Percentiles rank a stretch among this genome's conserved stretches.
Evolutionary conservation across 1,140 invertebrate genomes (phyloP).

Genomic region (Hyles vespertilio): DNA sequence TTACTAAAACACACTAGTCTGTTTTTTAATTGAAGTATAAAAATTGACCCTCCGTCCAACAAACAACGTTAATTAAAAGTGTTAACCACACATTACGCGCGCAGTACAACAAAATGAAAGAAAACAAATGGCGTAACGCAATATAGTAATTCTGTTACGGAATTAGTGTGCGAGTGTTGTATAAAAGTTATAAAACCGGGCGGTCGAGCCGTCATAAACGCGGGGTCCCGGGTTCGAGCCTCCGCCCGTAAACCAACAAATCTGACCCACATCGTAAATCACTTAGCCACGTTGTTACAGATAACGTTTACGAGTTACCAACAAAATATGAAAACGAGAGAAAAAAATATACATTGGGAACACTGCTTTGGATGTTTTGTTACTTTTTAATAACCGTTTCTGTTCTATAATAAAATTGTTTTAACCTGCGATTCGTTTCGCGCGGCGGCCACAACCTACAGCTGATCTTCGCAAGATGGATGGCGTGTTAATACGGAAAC

Average conservation of each 20-base stretch:
- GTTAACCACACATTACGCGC: constrained; percentile 11
- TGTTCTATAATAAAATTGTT: constrained; percentile 2
- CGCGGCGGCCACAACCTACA: neutral
- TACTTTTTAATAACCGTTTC: constrained; percentile 23
- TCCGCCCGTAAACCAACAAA: constrained; percentile 69
- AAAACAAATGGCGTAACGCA: constrained; percentile 14
- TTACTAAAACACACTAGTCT: no score
- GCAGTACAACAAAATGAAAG: no score
- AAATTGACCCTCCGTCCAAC: constrained; percentile 13
- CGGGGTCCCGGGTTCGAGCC: constrained; percentile 58
- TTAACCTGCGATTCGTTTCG: constrained; percentile 3
- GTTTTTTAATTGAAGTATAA: no score
- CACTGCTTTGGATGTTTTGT: constrained; percentile 19
- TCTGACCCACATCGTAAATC: constrained; percentile 72
- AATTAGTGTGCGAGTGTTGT: constrained; percentile 32
- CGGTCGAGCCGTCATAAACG: constrained; percentile 50
- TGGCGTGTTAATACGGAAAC: no score
- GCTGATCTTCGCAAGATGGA: no score
- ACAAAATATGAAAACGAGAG: constrained; percentile 64
- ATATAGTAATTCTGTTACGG: constrained; percentile 25
- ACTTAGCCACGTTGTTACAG: constrained; percentile 69
- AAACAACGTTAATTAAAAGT: constrained; percentile 25
- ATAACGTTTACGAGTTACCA: constrained; percentile 64
- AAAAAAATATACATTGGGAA: constrained; percentile 26
- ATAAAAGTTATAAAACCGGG: constrained; percentile 58